Evolutionary conservation across 2,888 invertebrate genomes (phyloP), one percentile per base, ranked within the genome.

Genomic region (Drosophila putrida): DNA sequence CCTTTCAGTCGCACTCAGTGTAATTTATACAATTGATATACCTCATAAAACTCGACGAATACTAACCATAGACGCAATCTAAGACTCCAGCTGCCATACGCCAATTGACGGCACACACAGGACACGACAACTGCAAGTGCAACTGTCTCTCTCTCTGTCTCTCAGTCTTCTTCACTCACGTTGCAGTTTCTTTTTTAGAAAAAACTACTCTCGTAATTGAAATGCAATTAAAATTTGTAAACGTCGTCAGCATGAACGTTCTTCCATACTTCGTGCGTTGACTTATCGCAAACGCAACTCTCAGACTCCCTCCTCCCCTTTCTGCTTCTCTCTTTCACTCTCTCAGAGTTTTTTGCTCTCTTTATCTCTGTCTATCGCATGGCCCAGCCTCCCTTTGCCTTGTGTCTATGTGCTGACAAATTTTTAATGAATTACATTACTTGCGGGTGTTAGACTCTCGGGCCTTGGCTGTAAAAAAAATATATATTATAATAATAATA

Each of bases 401-500:
- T 51, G 46, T 66, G 64, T 66, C 51, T 82, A 71, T 71, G 66
- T 67, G 65, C 72, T 69, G 65, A 68, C 65, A 71, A 78, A 72
- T 75, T 85, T 90, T 90, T 90, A 90, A 91, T 90, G 89, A 90
- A 91, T 90, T 91, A 90, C 83, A 89, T 89, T 90, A 88, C 90
- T 90, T 85, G 89, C 83, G 90, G 90, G 84, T 88, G 81, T 86
- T 83, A 84, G 80, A 71, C 76, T 68, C 69, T 20, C 33, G 51
- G 38, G 63, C 69, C 59, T 65, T 49, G 73, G 49, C 41, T 36
- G 59, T 35, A 43, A 70, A 46, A 11, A 27, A 10, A 36, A 43
- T 47, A 31, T 31, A 6, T 20, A 20, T 20, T 46, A 60, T 46
- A 66, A 36, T 46, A 36, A 36, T 46, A 36, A 15, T 6, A 5